These are phyloP conservation scores for Oligia fasciuncula DNA, from an alignment of 2,888 invertebrate genomes.

Conservation along the genomic window DNA sequence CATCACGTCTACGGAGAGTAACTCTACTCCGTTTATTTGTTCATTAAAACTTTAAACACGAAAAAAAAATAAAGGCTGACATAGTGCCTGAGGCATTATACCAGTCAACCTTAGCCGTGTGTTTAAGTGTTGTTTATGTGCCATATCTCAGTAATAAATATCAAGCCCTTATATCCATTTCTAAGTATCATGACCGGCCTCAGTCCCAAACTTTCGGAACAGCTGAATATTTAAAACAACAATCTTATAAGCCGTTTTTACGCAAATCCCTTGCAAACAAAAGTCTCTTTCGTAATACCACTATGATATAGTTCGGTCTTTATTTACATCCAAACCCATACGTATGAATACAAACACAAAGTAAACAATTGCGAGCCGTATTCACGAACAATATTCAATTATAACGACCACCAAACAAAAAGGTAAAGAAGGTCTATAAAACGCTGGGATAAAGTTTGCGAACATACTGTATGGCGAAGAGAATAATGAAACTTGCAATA, in stretches of 20 bases:
- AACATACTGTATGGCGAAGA: background rate
- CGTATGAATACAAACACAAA: conserved; percentile 56
- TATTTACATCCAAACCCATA: conserved; percentile 45
- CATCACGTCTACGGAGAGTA: no score
- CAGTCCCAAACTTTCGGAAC: conserved; percentile 19
- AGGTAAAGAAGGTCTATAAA: conserved; percentile 20
- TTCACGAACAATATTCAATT: conserved; percentile 64
- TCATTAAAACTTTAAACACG: no score
- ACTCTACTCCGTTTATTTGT: no score
- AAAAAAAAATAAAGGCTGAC: no score
- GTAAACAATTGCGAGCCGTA: conserved; percentile 53
- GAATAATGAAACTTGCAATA: background rate
- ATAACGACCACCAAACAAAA: conserved; percentile 32
- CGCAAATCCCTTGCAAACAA: conserved; percentile 44
- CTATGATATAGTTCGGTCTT: conserved; percentile 35
- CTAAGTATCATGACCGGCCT: background rate
- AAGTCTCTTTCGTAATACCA: conserved; percentile 43
- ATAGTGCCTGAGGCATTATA: no score
- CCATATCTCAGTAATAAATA: conserved; percentile 9
- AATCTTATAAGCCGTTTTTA: conserved; percentile 29
- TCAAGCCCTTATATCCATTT: conserved; percentile 12
- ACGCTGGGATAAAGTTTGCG: background rate
- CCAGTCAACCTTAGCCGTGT: no score
- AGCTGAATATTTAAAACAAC: conserved; percentile 46
- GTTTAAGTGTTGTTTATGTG: background rate